Conservation (phyloP, 2,113 vertebrate genomes). For the Elgaria multicarinata region DNA sequence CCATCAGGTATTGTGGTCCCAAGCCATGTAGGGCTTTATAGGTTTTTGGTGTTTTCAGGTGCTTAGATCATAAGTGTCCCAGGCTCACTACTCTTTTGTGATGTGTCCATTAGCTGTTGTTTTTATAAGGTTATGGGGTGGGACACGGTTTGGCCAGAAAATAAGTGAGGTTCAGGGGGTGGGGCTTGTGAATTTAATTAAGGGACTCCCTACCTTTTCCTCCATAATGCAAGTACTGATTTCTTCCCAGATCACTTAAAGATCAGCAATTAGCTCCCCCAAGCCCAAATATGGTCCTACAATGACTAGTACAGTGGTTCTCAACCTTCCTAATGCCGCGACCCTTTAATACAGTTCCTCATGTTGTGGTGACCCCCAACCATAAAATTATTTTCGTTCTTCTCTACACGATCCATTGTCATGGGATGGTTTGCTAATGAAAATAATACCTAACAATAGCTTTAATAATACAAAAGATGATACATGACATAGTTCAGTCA, state of each 20-base stretch:
- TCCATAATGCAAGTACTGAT: not conserved
- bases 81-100: not conserved
- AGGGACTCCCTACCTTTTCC: not conserved
- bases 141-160: not conserved
- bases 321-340: too few relatives aligned
- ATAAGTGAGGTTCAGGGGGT: not conserved
- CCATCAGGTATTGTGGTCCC: too few relatives aligned
- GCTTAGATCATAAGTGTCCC: not conserved
- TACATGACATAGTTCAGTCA: too few relatives aligned
- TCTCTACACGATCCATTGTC: too few relatives aligned
- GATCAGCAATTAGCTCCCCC: not conserved
- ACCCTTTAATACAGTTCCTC: too few relatives aligned
- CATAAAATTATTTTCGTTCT: too few relatives aligned
- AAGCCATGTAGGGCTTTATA: too few relatives aligned
- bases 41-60: not conserved
- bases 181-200: not conserved
- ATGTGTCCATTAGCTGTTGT: not conserved
- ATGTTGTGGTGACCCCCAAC: too few relatives aligned
- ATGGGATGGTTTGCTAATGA: too few relatives aligned
- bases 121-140: not conserved
- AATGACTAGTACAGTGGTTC: too few relatives aligned
- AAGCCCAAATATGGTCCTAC: not conserved
- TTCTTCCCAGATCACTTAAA: not conserved
- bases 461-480: too few relatives aligned
- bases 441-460: too few relatives aligned